Percentiles rank a stretch among this genome's conserved stretches.
phyloP scores from a whole-genome alignment of 2,797 vertebrate genomes.

The Rousettus madagascariensis region DNA sequence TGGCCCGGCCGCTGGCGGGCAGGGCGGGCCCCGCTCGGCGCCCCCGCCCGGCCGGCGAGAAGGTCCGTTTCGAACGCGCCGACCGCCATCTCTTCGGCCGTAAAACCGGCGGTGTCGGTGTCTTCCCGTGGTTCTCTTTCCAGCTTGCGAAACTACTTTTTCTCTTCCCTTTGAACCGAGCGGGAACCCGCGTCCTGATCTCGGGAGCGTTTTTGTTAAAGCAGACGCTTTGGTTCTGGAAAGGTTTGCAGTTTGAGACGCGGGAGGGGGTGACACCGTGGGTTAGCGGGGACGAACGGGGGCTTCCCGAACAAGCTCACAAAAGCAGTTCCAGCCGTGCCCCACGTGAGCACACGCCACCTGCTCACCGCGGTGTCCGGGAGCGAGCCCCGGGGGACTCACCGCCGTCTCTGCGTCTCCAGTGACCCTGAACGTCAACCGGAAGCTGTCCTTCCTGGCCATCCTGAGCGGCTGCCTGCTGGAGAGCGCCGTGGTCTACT shows the following conservation, averaged over 20 bases:
- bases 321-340: neutral
- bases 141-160: neutral
- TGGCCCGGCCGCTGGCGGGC: neutral
- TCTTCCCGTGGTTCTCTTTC: neutral
- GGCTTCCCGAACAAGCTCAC: neutral
- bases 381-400: neutral
- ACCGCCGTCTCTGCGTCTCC: constrained; percentile 62
- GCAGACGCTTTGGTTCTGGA: neutral
- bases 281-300: neutral
- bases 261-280: neutral
- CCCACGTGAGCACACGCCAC: neutral
- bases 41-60: neutral
- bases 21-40: neutral
- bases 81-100: neutral
- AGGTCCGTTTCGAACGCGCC: neutral
- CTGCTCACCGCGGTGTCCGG: neutral
- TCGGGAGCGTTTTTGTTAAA: neutral
- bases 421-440: constrained; percentile 94
- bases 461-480: constrained; percentile 90
- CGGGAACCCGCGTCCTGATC: neutral
- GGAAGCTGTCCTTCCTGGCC: constrained; percentile 87
- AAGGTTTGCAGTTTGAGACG: neutral
- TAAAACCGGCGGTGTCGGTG: neutral
- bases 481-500: constrained; percentile 87
- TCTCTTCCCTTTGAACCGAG: neutral